phyloP scores from a whole-genome alignment of 2,888 invertebrate species.

The Euplagia quadripunctaria region DNA sequence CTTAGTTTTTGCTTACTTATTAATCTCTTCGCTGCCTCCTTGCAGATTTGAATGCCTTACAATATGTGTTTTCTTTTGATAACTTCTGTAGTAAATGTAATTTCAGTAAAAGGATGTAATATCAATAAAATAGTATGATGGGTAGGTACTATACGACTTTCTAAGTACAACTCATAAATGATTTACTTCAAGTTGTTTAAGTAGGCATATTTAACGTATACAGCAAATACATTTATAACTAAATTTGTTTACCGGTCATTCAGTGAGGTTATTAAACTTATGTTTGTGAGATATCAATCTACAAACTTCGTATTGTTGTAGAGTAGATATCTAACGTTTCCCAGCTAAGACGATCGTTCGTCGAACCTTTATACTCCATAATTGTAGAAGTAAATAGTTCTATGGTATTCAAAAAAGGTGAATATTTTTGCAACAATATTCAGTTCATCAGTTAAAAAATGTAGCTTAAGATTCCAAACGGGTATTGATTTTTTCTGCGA shows the following conservation, averaged over 20 bases:
- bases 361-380: neutral
- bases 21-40: too few relatives aligned
- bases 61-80: neutral
- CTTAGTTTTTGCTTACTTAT: too few relatives aligned
- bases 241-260: conserved; percentile 3
- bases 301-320: neutral
- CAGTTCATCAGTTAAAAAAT: too few relatives aligned
- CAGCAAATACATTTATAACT: neutral
- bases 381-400: neutral
- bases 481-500: too few relatives aligned
- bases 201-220: neutral
- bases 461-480: too few relatives aligned
- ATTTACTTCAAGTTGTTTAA: neutral
- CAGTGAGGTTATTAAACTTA: conserved; percentile 18
- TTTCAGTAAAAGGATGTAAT: too few relatives aligned
- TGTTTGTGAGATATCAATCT: conserved; percentile 7
- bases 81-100: neutral
- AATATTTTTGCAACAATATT: too few relatives aligned
- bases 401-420: neutral
- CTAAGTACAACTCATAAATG: neutral
- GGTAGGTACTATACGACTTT: neutral
- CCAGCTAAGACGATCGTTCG: neutral
- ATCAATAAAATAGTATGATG: too few relatives aligned
- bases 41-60: neutral
- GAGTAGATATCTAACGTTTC: neutral